Percentiles rank a stretch among this genome's conserved stretches.
Evolutionary conservation across 2,113 vertebrate genomes (phyloP).

Genomic region (Dascyllus trimaculatus): DNA sequence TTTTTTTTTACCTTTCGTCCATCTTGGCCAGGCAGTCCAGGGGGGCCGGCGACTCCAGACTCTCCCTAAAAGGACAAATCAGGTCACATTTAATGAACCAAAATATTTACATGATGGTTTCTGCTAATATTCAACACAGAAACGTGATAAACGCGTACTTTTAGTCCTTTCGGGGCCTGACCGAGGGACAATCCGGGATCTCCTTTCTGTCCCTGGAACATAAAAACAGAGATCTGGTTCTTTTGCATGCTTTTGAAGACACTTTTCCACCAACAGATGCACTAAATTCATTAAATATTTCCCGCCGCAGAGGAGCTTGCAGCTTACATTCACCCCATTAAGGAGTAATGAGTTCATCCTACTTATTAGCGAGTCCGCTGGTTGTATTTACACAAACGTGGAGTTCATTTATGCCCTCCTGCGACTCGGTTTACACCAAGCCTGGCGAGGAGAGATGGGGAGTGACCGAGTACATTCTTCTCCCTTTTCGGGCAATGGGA

Average conservation of each 20-base stretch:
- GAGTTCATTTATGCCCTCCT: constrained; percentile 68
- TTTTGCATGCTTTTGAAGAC: neutral
- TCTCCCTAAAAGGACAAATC: constrained; percentile 85
- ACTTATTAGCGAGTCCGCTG: constrained; percentile 28
- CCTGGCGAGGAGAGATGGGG: constrained; percentile 45
- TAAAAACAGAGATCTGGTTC: constrained; percentile 21
- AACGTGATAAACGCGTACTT: constrained; percentile 83
- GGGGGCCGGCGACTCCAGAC: constrained; percentile 85
- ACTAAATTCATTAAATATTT: neutral
- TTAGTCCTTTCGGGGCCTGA: constrained; percentile 88
- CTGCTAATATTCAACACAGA: neutral
- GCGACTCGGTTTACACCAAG: constrained; percentile 77
- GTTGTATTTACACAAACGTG: constrained; percentile 73
- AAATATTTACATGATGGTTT: neutral
- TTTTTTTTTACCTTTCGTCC: constrained; percentile 90
- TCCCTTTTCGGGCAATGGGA: constrained; percentile 83
- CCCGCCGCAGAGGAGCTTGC: neutral
- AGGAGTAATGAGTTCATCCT: constrained; percentile 48
- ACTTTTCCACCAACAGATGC: neutral
- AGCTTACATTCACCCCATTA: constrained; percentile 41
- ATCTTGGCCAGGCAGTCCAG: constrained; percentile 87
- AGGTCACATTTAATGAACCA: neutral
- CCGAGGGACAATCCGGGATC: constrained; percentile 93
- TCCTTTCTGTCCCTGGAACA: constrained; percentile 94
- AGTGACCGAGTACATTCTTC: constrained; percentile 78